These are phyloP conservation scores for Gymnoscopelus microlampas DNA, from an alignment of 2,797 vertebrate species.

Conservation along the genomic window DNA sequence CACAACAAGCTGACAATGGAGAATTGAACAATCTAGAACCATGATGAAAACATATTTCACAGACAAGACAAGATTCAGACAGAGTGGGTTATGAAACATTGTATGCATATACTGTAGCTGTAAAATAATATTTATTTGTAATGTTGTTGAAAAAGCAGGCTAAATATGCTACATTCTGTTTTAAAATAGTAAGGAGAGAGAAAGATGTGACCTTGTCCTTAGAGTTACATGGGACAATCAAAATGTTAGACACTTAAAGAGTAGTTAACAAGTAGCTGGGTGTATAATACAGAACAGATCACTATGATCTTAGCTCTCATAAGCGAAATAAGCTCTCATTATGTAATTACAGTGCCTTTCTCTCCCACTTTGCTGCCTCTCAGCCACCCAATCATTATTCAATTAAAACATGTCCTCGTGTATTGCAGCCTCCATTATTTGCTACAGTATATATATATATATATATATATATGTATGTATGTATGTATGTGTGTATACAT, in stretches of 20 bases:
- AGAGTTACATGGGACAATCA: slow-evolving; percentile 65
- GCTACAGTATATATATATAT: slow-evolving; percentile 26
- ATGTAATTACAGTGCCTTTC: slow-evolving; percentile 81
- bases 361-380: slow-evolving; percentile 66
- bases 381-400: slow-evolving; percentile 82
- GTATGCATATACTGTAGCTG: background rate
- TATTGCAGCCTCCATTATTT: slow-evolving; percentile 68
- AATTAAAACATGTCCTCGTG: slow-evolving; percentile 70
- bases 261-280: slow-evolving; percentile 71
- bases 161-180: slow-evolving; percentile 5
- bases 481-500: no score
- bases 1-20: slow-evolving; percentile 16
- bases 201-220: slow-evolving; percentile 31
- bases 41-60: slow-evolving; percentile 30
- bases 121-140: background rate
- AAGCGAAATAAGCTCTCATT: slow-evolving; percentile 38
- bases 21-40: slow-evolving; percentile 5
- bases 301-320: slow-evolving; percentile 45
- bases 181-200: background rate
- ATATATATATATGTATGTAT: no score
- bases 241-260: slow-evolving; percentile 66
- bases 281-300: slow-evolving; percentile 63
- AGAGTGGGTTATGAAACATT: background rate
- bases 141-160: no score
- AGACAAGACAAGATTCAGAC: slow-evolving; percentile 10